Evolutionary conservation across 2,888 invertebrate genomes (phyloP).

Genomic region (Hydroisotoma schaefferi): DNA sequence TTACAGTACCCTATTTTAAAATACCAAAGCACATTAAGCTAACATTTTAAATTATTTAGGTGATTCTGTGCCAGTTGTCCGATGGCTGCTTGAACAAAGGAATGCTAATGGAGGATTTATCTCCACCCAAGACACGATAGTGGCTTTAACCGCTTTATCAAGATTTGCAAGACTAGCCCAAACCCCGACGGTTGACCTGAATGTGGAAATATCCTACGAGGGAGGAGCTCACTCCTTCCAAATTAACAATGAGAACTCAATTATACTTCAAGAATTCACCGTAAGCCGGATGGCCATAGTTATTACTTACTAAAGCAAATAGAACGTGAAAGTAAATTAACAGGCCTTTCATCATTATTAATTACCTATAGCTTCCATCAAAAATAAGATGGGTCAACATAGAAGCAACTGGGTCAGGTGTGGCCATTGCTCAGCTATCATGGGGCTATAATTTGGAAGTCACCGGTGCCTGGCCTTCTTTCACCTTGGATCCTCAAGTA

Average conservation of each 20-base stretch:
- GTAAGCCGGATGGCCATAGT: conserved; percentile 57
- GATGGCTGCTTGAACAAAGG: conserved; percentile 69
- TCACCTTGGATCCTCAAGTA: conserved; percentile 79
- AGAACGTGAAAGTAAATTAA: background rate
- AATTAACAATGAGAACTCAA: conserved; percentile 70
- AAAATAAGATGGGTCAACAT: conserved; percentile 65
- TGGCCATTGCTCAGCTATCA: conserved; percentile 72
- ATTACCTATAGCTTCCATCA: conserved; percentile 54
- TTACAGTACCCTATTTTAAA: background rate
- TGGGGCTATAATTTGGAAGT: conserved; percentile 80
- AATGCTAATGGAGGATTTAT: conserved; percentile 69
- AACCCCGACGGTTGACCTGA: conserved; percentile 55
- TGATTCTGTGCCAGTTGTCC: conserved; percentile 61
- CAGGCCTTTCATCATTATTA: background rate
- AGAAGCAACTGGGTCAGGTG: conserved; percentile 73
- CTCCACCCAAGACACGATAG: conserved; percentile 59
- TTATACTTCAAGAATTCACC: conserved; percentile 75
- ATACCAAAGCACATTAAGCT: background rate
- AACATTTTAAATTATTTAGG: conserved; percentile 20
- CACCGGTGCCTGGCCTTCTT: conserved; percentile 81
- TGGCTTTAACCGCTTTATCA: conserved; percentile 68
- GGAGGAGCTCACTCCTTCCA: conserved; percentile 56
- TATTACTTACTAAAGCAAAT: too few species aligned
- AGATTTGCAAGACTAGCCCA: conserved; percentile 65
- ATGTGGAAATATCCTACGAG: conserved; percentile 58